A percentile compares a stretch with the other conserved stretches of the same genome.
Evolutionary conservation across 2,797 vertebrate genomes (phyloP).

Genomic region (Parauchenoglanis ngamensis): DNA sequence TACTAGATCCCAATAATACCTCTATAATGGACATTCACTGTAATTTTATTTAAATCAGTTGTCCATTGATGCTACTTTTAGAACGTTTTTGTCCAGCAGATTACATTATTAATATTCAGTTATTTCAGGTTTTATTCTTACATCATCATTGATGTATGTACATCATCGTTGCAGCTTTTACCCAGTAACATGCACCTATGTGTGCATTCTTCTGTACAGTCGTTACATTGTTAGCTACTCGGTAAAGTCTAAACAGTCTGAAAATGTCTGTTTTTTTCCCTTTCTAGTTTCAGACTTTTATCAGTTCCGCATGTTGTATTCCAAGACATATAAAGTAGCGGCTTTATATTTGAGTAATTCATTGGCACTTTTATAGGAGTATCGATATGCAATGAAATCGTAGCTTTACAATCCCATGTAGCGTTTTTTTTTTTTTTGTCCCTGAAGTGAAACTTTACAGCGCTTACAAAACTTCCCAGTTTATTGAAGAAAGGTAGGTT

Average conservation of each 20-base stretch:
- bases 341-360: constrained; percentile 65
- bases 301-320: constrained; percentile 42
- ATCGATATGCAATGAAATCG: constrained; percentile 65
- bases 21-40: too few species aligned
- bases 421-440: constrained; percentile 58
- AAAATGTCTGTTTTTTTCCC: neutral
- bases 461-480: constrained; percentile 64
- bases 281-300: neutral
- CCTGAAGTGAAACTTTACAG: constrained; percentile 66
- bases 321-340: constrained; percentile 64
- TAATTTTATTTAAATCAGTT: too few species aligned
- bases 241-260: neutral
- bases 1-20: too few species aligned
- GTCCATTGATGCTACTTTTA: neutral
- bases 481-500: constrained; percentile 62
- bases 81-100: neutral
- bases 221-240: neutral
- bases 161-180: neutral
- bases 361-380: constrained; percentile 71
- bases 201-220: neutral
- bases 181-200: neutral
- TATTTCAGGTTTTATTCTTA: neutral
- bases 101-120: too few species aligned
- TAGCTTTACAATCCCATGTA: constrained; percentile 70
- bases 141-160: too few species aligned